These are phyloP conservation scores for Nettapus auritus DNA, from an alignment of 2,113 vertebrate genomes.

Conservation along the genomic window DNA sequence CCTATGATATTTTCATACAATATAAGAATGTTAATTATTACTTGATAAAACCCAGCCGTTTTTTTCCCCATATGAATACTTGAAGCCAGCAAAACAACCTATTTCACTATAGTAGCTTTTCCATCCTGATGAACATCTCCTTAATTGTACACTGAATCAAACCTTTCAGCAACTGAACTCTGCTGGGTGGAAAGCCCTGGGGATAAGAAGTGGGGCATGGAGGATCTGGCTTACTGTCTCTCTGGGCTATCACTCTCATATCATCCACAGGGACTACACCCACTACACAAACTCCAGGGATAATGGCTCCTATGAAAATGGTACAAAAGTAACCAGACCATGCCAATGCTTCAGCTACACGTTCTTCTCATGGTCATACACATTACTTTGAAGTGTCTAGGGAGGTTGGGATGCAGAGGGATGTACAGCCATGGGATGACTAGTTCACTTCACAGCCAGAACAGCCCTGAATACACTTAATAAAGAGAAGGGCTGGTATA, in stretches of 20 bases:
- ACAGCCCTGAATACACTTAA: neutral
- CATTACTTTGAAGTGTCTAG: neutral
- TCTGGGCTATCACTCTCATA: neutral
- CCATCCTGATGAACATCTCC: neutral
- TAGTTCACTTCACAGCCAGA: neutral
- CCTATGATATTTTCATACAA: neutral
- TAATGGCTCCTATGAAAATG: neutral
- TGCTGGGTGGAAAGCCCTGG: neutral
- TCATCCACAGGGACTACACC: neutral
- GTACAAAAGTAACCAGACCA: neutral
- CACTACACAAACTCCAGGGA: neutral
- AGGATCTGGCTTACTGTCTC: neutral
- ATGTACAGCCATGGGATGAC: neutral
- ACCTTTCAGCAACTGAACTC: neutral
- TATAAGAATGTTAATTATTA: neutral
- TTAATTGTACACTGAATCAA: neutral
- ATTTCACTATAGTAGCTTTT: neutral
- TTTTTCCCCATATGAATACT: neutral
- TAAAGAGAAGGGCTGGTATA: neutral
- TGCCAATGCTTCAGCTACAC: neutral
- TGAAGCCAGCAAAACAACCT: neutral
- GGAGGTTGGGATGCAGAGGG: neutral
- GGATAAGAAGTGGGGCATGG: neutral
- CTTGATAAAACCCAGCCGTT: neutral
- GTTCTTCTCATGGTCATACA: neutral